Conservation (phyloP, 2,113 vertebrate genomes). For the Indicator maculatus region DNA sequence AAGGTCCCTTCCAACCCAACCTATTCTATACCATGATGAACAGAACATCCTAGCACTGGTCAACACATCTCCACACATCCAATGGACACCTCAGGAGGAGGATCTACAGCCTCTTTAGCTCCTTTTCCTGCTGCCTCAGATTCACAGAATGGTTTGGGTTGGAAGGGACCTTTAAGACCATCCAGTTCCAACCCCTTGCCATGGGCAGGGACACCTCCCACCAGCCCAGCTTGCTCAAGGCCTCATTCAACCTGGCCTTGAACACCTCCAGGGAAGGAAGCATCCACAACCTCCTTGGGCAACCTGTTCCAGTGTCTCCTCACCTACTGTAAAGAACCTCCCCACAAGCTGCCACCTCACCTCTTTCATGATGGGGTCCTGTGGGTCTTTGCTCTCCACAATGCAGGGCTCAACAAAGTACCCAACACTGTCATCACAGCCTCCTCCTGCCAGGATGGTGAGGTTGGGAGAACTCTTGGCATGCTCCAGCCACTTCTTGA, state of each 20-base stretch:
- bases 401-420: conserved; percentile 93
- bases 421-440: conserved; percentile 81
- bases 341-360: conserved; percentile 44
- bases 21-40: fast-evolving
- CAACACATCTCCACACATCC: fast-evolving
- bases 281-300: too few relatives aligned
- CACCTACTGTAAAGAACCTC: too few relatives aligned
- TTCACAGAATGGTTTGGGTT: too few relatives aligned
- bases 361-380: conserved; percentile 91
- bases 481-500: conserved; percentile 84
- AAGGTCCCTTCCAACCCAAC: too few relatives aligned
- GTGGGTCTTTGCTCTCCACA: conserved; percentile 86
- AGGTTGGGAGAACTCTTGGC: conserved; percentile 82
- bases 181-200: too few relatives aligned
- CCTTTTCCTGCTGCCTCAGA: neutral
- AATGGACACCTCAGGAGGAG: fast-evolving
- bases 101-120: neutral
- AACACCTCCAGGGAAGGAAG: too few relatives aligned
- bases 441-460: conserved; percentile 87
- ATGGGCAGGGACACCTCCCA: too few relatives aligned
- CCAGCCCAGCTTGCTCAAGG: too few relatives aligned
- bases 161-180: too few relatives aligned
- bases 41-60: neutral
- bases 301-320: too few relatives aligned
- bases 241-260: too few relatives aligned